Evolutionary conservation across 2,888 invertebrate genomes (phyloP).

Genomic region (Parthenolecanium corni): DNA sequence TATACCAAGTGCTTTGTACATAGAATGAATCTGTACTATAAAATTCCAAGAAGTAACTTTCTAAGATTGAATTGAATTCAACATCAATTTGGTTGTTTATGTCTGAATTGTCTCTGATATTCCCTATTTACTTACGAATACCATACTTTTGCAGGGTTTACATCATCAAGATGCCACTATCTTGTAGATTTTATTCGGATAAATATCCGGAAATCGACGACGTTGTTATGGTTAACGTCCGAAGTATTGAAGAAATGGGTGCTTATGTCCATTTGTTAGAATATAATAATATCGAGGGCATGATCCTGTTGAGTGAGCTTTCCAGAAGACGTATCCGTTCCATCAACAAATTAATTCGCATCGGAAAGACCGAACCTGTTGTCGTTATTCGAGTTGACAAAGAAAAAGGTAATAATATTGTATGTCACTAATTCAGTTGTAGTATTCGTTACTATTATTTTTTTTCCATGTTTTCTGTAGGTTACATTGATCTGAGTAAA

Average conservation of each 20-base stretch:
- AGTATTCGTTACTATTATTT: not conserved
- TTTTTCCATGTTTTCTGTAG: conserved; percentile 41
- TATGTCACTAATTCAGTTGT: not conserved
- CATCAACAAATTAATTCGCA: conserved; percentile 96
- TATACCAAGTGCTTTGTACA: too few relatives aligned
- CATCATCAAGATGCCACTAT: conserved; percentile 62
- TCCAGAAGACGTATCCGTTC: conserved; percentile 97
- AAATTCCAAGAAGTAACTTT: too few relatives aligned
- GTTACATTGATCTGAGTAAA: conserved; percentile 98
- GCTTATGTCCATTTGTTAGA: conserved; percentile 96
- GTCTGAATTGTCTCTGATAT: too few relatives aligned
- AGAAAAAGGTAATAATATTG: conserved; percentile 68
- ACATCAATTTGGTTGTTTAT: too few relatives aligned
- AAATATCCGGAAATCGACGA: conserved; percentile 97
- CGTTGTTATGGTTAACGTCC: conserved; percentile 98
- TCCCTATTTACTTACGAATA: too few relatives aligned
- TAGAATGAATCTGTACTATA: too few relatives aligned
- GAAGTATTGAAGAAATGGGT: conserved; percentile 98
- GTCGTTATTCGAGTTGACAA: conserved; percentile 99
- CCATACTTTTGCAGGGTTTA: too few relatives aligned
- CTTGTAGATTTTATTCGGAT: conserved; percentile 93
- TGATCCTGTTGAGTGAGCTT: conserved; percentile 96
- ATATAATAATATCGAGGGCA: conserved; percentile 98
- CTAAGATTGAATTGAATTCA: too few relatives aligned
- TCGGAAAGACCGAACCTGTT: conserved; percentile 97